phyloP scores from a whole-genome alignment of 2,888 invertebrate genomes.

The Meganola albula region DNA sequence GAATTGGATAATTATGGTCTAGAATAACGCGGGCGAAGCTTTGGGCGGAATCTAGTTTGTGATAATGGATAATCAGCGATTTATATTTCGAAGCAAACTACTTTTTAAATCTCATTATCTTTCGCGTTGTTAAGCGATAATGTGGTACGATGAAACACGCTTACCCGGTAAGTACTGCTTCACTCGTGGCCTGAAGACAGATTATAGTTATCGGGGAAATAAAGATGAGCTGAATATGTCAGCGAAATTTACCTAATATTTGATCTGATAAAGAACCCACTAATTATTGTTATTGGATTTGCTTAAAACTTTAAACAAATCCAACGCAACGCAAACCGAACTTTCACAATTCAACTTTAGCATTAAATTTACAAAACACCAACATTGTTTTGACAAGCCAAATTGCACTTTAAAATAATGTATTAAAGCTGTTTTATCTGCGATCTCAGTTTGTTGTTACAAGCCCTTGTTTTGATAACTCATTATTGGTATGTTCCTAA shows the following conservation, averaged over 20 bases:
- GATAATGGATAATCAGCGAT: too few species aligned
- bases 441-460: slow-evolving; percentile 27
- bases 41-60: too few species aligned
- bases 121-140: too few species aligned
- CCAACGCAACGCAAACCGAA: slow-evolving; percentile 57
- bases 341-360: slow-evolving; percentile 72
- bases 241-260: slow-evolving; percentile 25
- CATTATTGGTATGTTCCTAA: slow-evolving; percentile 69
- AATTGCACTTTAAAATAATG: slow-evolving; percentile 31
- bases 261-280: slow-evolving; percentile 40
- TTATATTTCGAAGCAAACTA: too few species aligned
- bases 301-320: slow-evolving; percentile 63
- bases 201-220: too few species aligned
- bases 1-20: too few species aligned
- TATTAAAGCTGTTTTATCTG: slow-evolving; percentile 27
- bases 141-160: too few species aligned
- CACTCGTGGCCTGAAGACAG: too few species aligned
- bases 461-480: slow-evolving; percentile 72
- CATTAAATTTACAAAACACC: slow-evolving; percentile 49
- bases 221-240: too few species aligned
- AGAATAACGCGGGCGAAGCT: too few species aligned
- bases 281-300: slow-evolving; percentile 65
- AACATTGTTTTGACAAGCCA: slow-evolving; percentile 17
- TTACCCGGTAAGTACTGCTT: too few species aligned
- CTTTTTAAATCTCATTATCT: too few species aligned